A percentile compares a stretch with the other conserved stretches of the same genome.
phyloP scores from a whole-genome alignment of 2,113 vertebrate species.

The Pleuronectes platessa region DNA sequence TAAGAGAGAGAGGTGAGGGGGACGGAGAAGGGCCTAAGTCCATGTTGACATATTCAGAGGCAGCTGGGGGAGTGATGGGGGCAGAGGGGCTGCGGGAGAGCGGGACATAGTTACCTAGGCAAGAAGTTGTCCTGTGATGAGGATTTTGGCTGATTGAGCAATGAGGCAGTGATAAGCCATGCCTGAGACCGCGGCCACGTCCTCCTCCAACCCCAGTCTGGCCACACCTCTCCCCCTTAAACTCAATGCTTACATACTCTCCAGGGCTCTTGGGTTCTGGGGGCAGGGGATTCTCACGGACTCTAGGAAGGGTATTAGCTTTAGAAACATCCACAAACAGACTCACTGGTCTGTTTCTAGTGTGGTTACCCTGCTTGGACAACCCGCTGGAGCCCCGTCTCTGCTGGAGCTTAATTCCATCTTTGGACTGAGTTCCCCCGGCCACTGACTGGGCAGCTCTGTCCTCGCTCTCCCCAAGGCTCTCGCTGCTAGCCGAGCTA shows the following conservation, averaged over 20 bases:
- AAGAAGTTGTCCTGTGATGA: slow-evolving; percentile 75
- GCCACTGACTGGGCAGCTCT: slow-evolving; percentile 47
- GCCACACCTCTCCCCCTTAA: slow-evolving; percentile 62
- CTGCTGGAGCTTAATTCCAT: slow-evolving; percentile 65
- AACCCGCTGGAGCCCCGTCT: slow-evolving; percentile 62
- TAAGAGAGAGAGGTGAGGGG: slow-evolving; percentile 78
- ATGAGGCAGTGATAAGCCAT: slow-evolving; percentile 67
- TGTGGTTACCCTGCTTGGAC: slow-evolving; percentile 67
- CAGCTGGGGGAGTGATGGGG: slow-evolving; percentile 65
- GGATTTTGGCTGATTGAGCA: slow-evolving; percentile 58
- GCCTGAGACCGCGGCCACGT: slow-evolving; percentile 55
- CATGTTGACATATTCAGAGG: slow-evolving; percentile 85
- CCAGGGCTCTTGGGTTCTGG: slow-evolving; percentile 82
- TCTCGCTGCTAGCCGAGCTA: slow-evolving; percentile 86
- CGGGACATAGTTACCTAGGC: slow-evolving; percentile 75
- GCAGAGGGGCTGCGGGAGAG: slow-evolving; percentile 74
- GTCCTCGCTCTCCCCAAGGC: slow-evolving; percentile 83
- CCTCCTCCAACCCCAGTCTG: slow-evolving; percentile 37
- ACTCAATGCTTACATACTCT: slow-evolving; percentile 85
- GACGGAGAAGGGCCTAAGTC: slow-evolving; percentile 81
- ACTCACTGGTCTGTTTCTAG: slow-evolving; percentile 77
- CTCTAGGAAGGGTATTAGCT: slow-evolving; percentile 82
- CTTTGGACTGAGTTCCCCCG: slow-evolving; percentile 62
- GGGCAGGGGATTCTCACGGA: slow-evolving; percentile 75
- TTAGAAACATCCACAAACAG: slow-evolving; percentile 83